Evolutionary conservation across 2,888 invertebrate species (phyloP).

Genomic region (Diogma glabrata): DNA sequence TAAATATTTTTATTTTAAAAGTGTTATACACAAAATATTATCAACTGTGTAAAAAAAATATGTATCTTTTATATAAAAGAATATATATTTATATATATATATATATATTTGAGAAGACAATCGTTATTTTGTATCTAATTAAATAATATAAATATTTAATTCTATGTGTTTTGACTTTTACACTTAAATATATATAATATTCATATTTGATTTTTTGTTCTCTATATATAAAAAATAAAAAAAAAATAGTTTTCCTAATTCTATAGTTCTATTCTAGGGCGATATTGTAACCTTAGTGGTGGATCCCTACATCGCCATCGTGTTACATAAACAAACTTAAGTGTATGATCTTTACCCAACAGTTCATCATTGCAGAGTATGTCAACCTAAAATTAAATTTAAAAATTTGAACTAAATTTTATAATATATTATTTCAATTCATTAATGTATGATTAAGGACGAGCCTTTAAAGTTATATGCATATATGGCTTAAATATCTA

Average conservation of each 20-base stretch:
- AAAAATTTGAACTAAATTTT: neutral
- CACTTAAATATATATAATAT: neutral
- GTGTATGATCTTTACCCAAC: constrained; percentile 94
- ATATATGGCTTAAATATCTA: no score
- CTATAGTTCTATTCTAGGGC: constrained; percentile 56
- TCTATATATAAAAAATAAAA: neutral
- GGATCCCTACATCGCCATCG: constrained; percentile 94
- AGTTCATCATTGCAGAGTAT: constrained; percentile 97
- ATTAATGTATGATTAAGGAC: no score
- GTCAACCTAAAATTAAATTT: constrained; percentile 63
- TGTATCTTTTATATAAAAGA: no score
- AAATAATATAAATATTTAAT: no score
- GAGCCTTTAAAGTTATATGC: no score
- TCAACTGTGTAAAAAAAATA: no score
- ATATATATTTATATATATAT: no score
- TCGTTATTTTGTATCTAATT: no score
- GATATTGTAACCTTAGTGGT: constrained; percentile 74
- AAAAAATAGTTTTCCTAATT: constrained; percentile 10
- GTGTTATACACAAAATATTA: no score
- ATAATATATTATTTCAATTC: neutral
- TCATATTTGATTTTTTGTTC: neutral
- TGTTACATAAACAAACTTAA: constrained; percentile 96
- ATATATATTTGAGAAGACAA: no score
- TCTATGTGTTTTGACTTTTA: neutral
- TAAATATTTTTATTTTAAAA: no score